Base-by-base conservation (phyloP, 2,888 invertebrate genomes). In the Sussaba pulchella region DNA sequence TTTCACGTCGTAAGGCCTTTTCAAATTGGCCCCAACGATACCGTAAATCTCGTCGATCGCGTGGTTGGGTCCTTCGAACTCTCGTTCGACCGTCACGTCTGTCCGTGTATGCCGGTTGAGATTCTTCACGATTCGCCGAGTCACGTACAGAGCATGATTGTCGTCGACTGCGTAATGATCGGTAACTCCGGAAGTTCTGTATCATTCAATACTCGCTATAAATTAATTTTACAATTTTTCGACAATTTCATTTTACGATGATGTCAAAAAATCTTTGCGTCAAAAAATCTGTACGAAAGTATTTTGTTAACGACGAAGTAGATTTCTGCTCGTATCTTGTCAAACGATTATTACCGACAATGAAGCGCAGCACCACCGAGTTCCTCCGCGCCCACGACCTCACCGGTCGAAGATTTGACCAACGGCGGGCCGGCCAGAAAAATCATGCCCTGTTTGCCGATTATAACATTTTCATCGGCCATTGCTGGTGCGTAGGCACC, bases 401-500 rank as follows among this genome's bases (percentile, higher is more conserved):
- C 97, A 0, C 98, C 99, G 0, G 99, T 99, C 0, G 99, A 98
- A 9, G 99, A 99, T 92, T 98, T 98, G 0, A 99, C 99, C 83
- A 99, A 93, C 0, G 99, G 99, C 10, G 99, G 99, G 0, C 99
- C 99, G 43, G 97, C 99, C 61, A 99, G 93, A 92, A 99, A 99
- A 85, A 99, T 98, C 0, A 99, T 99, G 39, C 99, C 99, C 92
- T 99, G 98, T 85, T 96, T 95, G 88, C 95, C 96, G 4, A 99
- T 98, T 89, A 99, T 99, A 66, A 99, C 95, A 88, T 97, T 98
- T 93, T 99, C 99, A 90, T 99, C 99, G 0, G 99, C 97, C 99
- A 99, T 99, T 52, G 99, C 97, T 84, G 99, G 95, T 24, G 99
- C 97, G 89, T 99, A 99, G 5, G 99, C 99, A 2, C 99, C 99